Evolutionary conservation across 2,113 vertebrate genomes (phyloP).

Genomic region (Probosciger aterrimus): DNA sequence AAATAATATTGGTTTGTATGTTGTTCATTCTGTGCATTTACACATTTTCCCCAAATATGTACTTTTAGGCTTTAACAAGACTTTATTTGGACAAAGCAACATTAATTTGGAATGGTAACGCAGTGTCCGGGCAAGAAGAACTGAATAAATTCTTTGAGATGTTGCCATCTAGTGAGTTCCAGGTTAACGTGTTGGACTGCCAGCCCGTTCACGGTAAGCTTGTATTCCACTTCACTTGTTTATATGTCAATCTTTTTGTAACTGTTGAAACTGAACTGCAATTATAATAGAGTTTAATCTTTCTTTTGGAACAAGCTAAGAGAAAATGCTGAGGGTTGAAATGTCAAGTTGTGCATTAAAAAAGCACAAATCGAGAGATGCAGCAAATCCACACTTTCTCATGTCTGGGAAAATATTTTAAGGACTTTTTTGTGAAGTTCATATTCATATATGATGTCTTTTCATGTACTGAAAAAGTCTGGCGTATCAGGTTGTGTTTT

Average conservation of each 20-base stretch:
- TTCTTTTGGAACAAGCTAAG: background rate
- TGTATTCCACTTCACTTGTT: background rate
- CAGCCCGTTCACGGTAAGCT: constrained; percentile 92
- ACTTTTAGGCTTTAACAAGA: constrained; percentile 82
- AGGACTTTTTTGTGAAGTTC: background rate
- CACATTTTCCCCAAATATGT: background rate
- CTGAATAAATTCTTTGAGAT: constrained; percentile 94
- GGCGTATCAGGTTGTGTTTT: background rate
- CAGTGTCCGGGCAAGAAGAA: constrained; percentile 87
- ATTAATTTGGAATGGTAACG: constrained; percentile 96
- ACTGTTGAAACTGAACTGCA: background rate
- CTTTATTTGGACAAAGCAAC: constrained; percentile 94
- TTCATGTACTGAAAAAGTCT: background rate
- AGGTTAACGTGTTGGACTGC: constrained; percentile 90
- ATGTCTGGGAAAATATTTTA: background rate
- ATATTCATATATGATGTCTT: background rate
- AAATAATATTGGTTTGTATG: background rate
- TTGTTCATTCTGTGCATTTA: background rate
- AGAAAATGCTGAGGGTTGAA: background rate
- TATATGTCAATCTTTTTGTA: background rate
- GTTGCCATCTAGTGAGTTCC: constrained; percentile 94
- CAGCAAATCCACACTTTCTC: background rate
- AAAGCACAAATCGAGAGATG: background rate
- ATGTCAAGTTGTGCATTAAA: background rate
- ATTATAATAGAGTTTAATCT: background rate